Conservation (phyloP, 2,888 invertebrate species). For the Stenichneumon culpator region DNA sequence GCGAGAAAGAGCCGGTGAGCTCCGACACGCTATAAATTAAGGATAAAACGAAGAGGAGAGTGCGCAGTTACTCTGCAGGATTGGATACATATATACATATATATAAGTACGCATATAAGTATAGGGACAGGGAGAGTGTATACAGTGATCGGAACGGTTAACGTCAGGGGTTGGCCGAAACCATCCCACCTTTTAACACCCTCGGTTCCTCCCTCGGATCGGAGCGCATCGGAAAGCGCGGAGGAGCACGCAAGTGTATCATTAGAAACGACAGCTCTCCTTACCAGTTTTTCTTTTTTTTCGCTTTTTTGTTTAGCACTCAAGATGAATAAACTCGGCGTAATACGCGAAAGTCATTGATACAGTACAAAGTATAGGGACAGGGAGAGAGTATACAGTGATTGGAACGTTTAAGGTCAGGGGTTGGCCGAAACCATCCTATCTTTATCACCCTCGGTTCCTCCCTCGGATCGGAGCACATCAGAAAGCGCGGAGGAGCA, state of each 20-base stretch:
- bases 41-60: slow-evolving; percentile 80
- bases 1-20: slow-evolving; percentile 67
- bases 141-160: slow-evolving; percentile 83
- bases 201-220: slow-evolving; percentile 75
- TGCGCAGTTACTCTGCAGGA: slow-evolving; percentile 20
- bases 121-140: slow-evolving; percentile 61
- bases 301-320: background rate
- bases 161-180: slow-evolving; percentile 83
- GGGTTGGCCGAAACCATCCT: slow-evolving; percentile 84
- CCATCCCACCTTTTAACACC: slow-evolving; percentile 85
- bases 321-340: slow-evolving; percentile 5
- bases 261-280: slow-evolving; percentile 81
- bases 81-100: slow-evolving; percentile 9
- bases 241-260: slow-evolving; percentile 81
- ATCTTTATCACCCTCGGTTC: slow-evolving; percentile 83
- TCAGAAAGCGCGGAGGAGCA: slow-evolving; percentile 75
- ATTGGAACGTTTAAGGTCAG: slow-evolving; percentile 82
- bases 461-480: slow-evolving; percentile 74
- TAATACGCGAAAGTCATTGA: slow-evolving; percentile 6
- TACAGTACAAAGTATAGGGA: slow-evolving; percentile 32
- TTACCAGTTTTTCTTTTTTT: slow-evolving; percentile 7
- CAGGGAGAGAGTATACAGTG: slow-evolving; percentile 73
- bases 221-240: slow-evolving; percentile 71
- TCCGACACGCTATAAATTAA: slow-evolving; percentile 81
- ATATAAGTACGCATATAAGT: slow-evolving; percentile 43